A percentile compares a stretch with the other conserved stretches of the same genome.
These are phyloP conservation scores for Jaculus jaculus DNA, from an alignment of 2,113 vertebrate genomes.

Conservation along the genomic window DNA sequence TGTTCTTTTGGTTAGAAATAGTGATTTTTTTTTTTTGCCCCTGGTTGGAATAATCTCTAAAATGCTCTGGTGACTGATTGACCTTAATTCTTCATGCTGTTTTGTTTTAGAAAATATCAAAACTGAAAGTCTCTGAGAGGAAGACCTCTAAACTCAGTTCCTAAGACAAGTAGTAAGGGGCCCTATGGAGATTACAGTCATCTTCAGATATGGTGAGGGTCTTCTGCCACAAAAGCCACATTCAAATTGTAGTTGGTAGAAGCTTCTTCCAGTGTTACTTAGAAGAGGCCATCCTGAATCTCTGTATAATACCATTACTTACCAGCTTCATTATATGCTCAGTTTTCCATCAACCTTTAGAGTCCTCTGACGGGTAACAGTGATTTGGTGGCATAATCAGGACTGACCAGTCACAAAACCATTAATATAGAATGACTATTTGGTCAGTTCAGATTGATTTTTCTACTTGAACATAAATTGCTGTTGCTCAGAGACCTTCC, in stretches of 20 bases:
- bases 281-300: constrained; percentile 45
- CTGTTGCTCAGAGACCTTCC: constrained; percentile 56
- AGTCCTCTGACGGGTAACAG: background rate
- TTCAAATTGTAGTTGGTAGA: constrained; percentile 43
- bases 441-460: constrained; percentile 36
- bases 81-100: constrained; percentile 52
- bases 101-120: constrained; percentile 59
- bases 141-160: constrained; percentile 55
- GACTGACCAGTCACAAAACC: constrained; percentile 49
- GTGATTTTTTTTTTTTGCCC: constrained; percentile 59
- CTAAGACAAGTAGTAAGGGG: constrained; percentile 52
- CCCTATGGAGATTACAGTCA: constrained; percentile 23
- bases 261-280: constrained; percentile 1
- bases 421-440: constrained; percentile 49
- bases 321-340: background rate
- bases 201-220: background rate
- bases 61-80: constrained; percentile 61
- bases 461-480: constrained; percentile 48
- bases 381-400: constrained; percentile 62
- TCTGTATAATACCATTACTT: background rate
- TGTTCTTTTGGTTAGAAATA: constrained; percentile 65
- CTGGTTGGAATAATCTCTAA: constrained; percentile 65
- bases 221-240: constrained; percentile 39
- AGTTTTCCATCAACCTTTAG: constrained; percentile 27
- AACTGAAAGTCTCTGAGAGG: constrained; percentile 60